phyloP scores from a whole-genome alignment of 2,797 vertebrate species.

The Malurus leucopterus region DNA sequence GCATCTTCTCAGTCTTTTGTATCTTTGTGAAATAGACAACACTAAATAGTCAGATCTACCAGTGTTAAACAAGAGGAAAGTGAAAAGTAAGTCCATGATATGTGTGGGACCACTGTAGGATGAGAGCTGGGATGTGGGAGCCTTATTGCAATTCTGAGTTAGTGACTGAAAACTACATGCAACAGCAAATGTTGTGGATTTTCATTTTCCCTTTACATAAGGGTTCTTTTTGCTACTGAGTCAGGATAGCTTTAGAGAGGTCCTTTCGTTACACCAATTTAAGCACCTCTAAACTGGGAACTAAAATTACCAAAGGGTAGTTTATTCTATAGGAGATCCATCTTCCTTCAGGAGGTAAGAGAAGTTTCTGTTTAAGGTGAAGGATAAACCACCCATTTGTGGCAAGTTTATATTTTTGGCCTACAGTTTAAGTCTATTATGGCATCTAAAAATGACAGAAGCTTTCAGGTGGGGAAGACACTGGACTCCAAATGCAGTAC shows the following conservation, averaged over 20 bases:
- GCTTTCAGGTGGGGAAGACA: neutral
- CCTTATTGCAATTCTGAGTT: neutral
- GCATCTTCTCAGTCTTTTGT: neutral
- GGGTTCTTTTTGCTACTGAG: neutral
- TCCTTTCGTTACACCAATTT: neutral
- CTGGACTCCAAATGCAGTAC: neutral
- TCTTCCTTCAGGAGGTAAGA: neutral
- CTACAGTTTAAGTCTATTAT: neutral
- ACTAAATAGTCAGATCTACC: neutral
- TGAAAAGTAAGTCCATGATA: neutral
- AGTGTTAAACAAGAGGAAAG: neutral
- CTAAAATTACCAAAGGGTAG: neutral
- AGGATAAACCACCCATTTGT: neutral
- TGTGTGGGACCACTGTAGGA: neutral
- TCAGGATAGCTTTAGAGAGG: neutral
- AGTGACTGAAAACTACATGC: neutral
- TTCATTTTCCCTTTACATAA: neutral
- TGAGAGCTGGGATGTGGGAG: neutral
- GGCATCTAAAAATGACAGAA: neutral
- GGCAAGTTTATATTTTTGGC: neutral
- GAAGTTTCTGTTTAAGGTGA: neutral
- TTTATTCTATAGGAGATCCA: neutral
- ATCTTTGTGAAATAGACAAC: neutral
- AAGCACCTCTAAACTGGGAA: neutral
- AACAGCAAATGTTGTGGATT: neutral